Evolutionary conservation across 2,113 vertebrate species (phyloP).

Genomic region (Mesoclemmys tuberculata): DNA sequence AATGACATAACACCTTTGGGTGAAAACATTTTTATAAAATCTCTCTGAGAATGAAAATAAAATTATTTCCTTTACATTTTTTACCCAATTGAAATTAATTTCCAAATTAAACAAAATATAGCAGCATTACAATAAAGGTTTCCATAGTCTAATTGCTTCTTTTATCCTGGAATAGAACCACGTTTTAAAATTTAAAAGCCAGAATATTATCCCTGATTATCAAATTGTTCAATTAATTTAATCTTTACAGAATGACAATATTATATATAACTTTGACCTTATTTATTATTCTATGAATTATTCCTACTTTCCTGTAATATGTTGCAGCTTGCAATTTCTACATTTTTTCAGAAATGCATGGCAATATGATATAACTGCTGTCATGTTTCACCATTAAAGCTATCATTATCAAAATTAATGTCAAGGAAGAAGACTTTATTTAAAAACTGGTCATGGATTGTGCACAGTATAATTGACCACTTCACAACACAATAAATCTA

Average conservation of each 20-base stretch:
- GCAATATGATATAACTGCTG: constrained; percentile 60
- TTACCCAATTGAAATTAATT: neutral
- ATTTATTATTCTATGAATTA: constrained; percentile 36
- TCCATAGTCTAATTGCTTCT: neutral
- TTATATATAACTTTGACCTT: neutral
- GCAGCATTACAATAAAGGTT: neutral
- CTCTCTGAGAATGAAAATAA: neutral
- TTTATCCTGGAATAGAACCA: neutral
- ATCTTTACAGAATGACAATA: neutral
- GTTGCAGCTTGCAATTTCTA: neutral
- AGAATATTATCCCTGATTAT: constrained; percentile 14
- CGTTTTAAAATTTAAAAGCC: neutral
- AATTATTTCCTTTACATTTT: neutral
- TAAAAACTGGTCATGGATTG: constrained; percentile 59
- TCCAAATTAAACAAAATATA: neutral
- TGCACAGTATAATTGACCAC: constrained; percentile 66
- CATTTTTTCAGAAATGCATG: constrained; percentile 2
- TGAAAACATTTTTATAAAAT: neutral
- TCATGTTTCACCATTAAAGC: constrained; percentile 62
- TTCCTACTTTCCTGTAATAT: neutral
- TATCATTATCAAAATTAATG: constrained; percentile 52
- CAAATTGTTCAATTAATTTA: neutral
- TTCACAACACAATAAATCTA: constrained; percentile 59
- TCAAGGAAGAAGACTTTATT: constrained; percentile 53
- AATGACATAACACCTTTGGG: neutral